These are phyloP conservation scores for Pogonomyrmex californicus DNA, from an alignment of 1,140 invertebrate genomes.

Conservation along the genomic window DNA sequence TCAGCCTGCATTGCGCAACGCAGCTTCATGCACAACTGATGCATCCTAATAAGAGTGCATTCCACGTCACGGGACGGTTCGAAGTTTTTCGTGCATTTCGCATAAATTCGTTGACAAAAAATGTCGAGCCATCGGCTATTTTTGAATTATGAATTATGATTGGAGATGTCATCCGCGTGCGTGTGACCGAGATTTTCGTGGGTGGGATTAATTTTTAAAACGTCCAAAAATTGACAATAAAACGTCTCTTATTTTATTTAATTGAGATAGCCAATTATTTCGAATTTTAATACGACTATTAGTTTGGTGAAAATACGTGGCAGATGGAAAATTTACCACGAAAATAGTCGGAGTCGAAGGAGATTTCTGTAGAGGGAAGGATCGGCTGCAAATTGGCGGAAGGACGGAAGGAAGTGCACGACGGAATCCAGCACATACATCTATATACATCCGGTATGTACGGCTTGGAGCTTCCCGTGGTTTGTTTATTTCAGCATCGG, in stretches of 20 bases:
- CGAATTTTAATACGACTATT: neutral
- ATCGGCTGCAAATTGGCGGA: slow-evolving; percentile 42
- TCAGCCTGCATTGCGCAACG: neutral
- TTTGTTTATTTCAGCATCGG: slow-evolving; percentile 46
- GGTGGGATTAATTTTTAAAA: neutral
- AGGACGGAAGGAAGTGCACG: slow-evolving; percentile 17
- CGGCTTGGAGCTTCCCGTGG: neutral
- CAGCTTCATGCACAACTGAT: slow-evolving; percentile 14
- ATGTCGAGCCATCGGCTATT: slow-evolving; percentile 14
- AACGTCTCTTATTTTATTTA: neutral
- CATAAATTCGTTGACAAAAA: slow-evolving; percentile 18
- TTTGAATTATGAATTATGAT: slow-evolving; percentile 24
- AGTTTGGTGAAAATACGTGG: neutral
- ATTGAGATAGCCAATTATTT: slow-evolving; percentile 4
- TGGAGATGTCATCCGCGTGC: neutral
- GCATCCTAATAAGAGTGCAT: slow-evolving; percentile 58
- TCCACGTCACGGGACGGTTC: neutral
- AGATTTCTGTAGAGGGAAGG: neutral
- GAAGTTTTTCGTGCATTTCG: neutral
- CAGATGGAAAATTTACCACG: too few species aligned
- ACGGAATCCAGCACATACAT: neutral
- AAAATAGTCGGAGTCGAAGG: slow-evolving; percentile 5
- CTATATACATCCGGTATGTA: neutral
- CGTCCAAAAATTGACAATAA: slow-evolving; percentile 30
- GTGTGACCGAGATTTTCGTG: neutral